Conservation (phyloP, 2,888 invertebrate species). For the Blera fallax region DNA sequence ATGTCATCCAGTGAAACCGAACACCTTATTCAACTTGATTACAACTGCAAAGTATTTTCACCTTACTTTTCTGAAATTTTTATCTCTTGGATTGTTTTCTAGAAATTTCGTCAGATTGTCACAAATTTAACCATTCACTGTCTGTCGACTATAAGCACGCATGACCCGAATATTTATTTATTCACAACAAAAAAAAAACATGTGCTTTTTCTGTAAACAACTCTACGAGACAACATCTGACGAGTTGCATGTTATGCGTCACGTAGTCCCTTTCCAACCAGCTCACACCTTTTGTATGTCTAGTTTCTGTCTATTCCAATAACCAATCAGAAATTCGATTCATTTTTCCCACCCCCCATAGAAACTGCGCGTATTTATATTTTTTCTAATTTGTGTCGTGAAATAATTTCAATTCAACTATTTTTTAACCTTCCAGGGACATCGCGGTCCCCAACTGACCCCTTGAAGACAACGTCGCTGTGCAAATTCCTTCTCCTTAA, state of each 20-base stretch:
- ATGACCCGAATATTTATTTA: background rate
- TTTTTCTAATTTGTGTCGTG: background rate
- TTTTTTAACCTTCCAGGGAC: background rate
- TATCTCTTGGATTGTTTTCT: background rate
- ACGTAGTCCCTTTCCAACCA: conserved; percentile 37
- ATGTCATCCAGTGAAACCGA: no score
- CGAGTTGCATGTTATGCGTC: conserved; percentile 31
- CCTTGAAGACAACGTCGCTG: conserved; percentile 53
- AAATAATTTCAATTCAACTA: background rate
- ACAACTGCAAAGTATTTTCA: background rate
- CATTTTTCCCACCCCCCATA: background rate
- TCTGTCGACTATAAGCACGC: background rate
- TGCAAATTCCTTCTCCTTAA: conserved; percentile 1
- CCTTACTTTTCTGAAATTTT: background rate
- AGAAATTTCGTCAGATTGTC: background rate
- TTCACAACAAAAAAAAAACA: background rate
- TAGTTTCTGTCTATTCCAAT: background rate
- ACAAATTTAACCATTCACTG: background rate
- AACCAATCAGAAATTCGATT: background rate
- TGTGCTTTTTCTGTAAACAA: background rate
- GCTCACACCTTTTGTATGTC: background rate
- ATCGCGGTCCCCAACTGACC: conserved; percentile 35
- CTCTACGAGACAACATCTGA: background rate
- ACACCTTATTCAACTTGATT: background rate
- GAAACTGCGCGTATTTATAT: background rate